Percentiles rank a stretch among this genome's conserved stretches.
phyloP scores from a whole-genome alignment of 2,888 invertebrate genomes.

The Parthenolecanium corni region DNA sequence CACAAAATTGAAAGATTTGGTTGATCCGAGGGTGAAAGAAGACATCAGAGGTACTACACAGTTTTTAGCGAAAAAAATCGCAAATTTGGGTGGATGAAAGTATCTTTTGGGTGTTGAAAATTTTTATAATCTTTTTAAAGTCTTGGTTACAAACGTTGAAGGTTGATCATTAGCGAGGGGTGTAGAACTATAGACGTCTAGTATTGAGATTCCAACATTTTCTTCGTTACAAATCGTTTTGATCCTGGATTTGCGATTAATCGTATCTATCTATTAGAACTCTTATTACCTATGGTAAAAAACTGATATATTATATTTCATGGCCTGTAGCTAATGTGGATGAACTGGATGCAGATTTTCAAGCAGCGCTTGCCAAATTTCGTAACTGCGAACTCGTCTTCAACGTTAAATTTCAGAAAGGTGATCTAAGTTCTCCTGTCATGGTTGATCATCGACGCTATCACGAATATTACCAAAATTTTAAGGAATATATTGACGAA shows the following conservation, averaged over 20 bases:
- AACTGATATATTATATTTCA: no score
- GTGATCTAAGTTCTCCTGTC: slow-evolving; percentile 5
- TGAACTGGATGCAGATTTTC: not conserved
- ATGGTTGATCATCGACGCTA: not conserved
- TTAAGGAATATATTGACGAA: not conserved
- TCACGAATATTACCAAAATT: not conserved
- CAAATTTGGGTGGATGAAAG: not conserved
- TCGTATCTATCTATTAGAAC: no score
- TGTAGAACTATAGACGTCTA: no score
- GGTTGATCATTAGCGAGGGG: no score
- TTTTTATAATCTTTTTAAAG: no score
- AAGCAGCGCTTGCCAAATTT: not conserved
- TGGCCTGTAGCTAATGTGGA: no score
- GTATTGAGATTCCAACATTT: no score
- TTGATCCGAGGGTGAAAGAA: not conserved
- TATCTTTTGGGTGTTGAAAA: no score
- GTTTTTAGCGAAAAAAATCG: not conserved
- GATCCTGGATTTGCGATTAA: no score
- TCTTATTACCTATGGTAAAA: no score
- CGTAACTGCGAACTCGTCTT: not conserved
- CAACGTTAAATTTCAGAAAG: not conserved
- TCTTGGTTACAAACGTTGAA: no score
- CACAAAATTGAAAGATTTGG: slow-evolving; percentile 30
- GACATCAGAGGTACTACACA: slow-evolving; percentile 4
- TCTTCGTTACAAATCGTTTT: no score